phyloP scores from a whole-genome alignment of 1,140 invertebrate genomes.

The Elysia chlorotica region DNA sequence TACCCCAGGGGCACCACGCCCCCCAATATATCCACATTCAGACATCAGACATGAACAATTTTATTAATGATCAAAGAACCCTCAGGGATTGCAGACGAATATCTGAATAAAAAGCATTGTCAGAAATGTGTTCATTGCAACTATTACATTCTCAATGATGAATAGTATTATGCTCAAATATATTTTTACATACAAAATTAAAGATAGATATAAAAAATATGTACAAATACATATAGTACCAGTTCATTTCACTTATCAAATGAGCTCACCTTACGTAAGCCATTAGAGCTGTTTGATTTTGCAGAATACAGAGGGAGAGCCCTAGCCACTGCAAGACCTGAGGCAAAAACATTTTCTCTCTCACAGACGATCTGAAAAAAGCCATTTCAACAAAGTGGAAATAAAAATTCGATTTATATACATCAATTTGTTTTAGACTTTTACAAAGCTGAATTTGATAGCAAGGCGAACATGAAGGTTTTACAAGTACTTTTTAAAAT shows the following conservation, averaged over 20 bases:
- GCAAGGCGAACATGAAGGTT: not conserved
- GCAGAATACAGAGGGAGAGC: constrained; percentile 76
- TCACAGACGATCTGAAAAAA: constrained; percentile 78
- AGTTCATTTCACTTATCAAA: constrained; percentile 6
- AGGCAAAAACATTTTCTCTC: constrained; percentile 75
- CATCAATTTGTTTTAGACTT: too few species aligned
- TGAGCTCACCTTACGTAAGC: not conserved
- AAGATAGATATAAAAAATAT: too few species aligned
- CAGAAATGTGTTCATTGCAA: not conserved
- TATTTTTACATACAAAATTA: too few species aligned
- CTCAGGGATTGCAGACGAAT: not conserved
- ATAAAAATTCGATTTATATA: too few species aligned
- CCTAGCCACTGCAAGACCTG: constrained; percentile 79
- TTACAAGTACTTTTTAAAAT: too few species aligned
- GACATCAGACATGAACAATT: too few species aligned
- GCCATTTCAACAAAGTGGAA: too few species aligned
- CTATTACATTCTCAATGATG: not conserved
- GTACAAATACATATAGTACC: too few species aligned
- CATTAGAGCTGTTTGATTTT: constrained; percentile 61
- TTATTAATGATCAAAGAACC: not conserved
- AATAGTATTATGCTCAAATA: too few species aligned
- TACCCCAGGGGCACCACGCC: too few species aligned
- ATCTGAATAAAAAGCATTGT: not conserved
- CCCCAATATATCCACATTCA: too few species aligned
- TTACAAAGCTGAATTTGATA: not conserved